Conservation (phyloP, 2,797 vertebrate species). For the Psittacula echo region DNA sequence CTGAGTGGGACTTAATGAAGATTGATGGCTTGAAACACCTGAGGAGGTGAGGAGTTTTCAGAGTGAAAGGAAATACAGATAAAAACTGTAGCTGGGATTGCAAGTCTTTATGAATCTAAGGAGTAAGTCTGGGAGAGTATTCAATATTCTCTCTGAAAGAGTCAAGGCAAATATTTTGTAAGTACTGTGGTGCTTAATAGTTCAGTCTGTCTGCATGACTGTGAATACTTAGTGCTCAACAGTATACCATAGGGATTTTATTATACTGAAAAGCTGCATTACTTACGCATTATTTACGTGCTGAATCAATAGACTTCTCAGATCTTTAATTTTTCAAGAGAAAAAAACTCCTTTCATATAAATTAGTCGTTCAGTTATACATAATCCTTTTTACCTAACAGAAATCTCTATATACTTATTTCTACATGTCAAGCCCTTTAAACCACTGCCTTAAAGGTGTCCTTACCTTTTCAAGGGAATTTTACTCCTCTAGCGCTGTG, state of each 20-base stretch:
- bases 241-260: background rate
- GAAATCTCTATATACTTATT: accelerated
- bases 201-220: background rate
- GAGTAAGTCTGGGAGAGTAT: background rate
- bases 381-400: background rate
- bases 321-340: background rate
- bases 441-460: background rate
- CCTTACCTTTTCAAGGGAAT: background rate
- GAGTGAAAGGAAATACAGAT: background rate
- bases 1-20: background rate
- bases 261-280: background rate
- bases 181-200: background rate
- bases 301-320: background rate
- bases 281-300: background rate
- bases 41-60: background rate
- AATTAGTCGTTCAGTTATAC: background rate
- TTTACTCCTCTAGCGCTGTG: background rate
- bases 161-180: background rate
- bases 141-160: background rate
- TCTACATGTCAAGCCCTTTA: background rate
- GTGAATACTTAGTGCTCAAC: background rate
- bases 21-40: background rate
- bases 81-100: background rate
- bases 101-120: background rate
- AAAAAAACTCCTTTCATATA: background rate